Conservation (phyloP, 2,113 vertebrate genomes). For the Cricetomys ansorgei region DNA sequence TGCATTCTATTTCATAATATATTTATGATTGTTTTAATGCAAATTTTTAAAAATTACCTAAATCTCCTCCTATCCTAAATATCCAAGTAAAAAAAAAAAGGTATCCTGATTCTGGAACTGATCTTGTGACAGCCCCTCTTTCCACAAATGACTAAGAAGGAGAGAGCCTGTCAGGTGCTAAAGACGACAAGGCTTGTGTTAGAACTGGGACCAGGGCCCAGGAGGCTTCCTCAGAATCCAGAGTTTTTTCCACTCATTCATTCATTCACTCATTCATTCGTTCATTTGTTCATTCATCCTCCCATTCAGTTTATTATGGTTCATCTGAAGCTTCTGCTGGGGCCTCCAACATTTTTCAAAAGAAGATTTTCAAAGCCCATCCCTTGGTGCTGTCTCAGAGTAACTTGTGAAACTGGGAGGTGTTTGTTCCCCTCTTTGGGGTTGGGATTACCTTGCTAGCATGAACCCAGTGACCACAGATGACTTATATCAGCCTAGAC, state of each 20-base stretch:
- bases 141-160: neutral
- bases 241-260: neutral
- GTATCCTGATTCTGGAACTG: neutral
- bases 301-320: neutral
- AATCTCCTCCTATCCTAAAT: conserved; percentile 42
- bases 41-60: conserved; percentile 54
- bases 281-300: neutral
- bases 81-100: conserved; percentile 32
- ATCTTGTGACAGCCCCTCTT: neutral
- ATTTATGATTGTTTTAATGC: conserved; percentile 46
- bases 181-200: neutral
- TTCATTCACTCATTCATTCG: neutral
- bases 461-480: neutral
- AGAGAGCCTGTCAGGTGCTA: neutral
- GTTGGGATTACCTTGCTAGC: neutral
- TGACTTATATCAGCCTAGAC: neutral
- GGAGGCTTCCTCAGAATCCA: neutral
- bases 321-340: neutral
- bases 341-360: neutral
- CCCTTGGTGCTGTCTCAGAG: neutral
- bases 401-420: neutral
- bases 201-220: neutral
- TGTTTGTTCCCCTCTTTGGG: neutral
- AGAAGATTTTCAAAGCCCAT: neutral
- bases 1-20: conserved; percentile 61